Evolutionary conservation across 2,797 vertebrate species (phyloP).

Genomic region (Pelobates cultripes): DNA sequence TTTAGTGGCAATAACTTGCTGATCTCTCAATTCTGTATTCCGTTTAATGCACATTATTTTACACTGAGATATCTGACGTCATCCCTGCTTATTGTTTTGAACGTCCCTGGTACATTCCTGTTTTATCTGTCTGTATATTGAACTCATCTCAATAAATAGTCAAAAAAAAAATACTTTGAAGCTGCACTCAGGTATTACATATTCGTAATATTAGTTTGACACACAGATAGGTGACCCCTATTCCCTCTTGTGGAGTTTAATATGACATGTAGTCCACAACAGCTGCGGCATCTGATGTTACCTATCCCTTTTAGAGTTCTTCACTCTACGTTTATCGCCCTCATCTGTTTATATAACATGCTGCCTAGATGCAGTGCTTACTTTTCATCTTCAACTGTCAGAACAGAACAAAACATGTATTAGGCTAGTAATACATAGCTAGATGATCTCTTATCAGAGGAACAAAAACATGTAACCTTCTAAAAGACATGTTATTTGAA

Average conservation of each 20-base stretch:
- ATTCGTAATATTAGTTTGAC: too few species aligned
- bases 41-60: too few species aligned
- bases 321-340: neutral
- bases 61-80: too few species aligned
- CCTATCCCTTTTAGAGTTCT: neutral
- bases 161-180: too few species aligned
- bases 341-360: neutral
- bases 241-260: neutral
- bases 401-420: constrained; percentile 19
- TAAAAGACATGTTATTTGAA: constrained; percentile 14
- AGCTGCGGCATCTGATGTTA: neutral
- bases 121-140: too few species aligned
- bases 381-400: neutral
- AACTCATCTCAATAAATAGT: too few species aligned
- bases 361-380: neutral
- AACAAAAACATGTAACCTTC: constrained; percentile 4
- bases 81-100: too few species aligned
- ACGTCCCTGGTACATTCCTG: too few species aligned
- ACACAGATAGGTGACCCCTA: too few species aligned
- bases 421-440: neutral
- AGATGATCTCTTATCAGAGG: neutral
- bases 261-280: neutral
- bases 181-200: too few species aligned
- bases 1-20: too few species aligned
- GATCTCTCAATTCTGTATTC: too few species aligned